Conservation (phyloP, 2,888 invertebrate species). For the Adineta ricciae region DNA sequence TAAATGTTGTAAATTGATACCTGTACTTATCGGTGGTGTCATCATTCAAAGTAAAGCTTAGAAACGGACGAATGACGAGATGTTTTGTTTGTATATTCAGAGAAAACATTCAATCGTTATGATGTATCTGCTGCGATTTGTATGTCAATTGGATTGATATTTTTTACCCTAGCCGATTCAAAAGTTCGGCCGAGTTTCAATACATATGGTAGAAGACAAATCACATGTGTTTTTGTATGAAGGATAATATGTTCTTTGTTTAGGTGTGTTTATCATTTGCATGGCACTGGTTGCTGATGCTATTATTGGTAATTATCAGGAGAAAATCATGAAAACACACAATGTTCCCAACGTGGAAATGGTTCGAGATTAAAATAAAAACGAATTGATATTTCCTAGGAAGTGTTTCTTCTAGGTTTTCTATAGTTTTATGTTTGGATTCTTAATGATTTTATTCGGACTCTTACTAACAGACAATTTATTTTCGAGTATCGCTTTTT, state of each 20-base stretch:
- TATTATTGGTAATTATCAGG: slow-evolving; percentile 88
- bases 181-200: slow-evolving; percentile 58
- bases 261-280: slow-evolving; percentile 55
- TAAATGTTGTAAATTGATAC: slow-evolving; percentile 90
- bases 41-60: slow-evolving; percentile 61
- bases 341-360: slow-evolving; percentile 78
- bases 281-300: slow-evolving; percentile 84
- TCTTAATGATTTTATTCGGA: slow-evolving; percentile 27
- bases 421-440: slow-evolving; percentile 34
- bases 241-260: slow-evolving; percentile 35
- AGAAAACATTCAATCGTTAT: slow-evolving; percentile 69
- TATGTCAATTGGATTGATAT: slow-evolving; percentile 77
- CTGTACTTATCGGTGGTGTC: slow-evolving; percentile 83
- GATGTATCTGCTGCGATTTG: slow-evolving; percentile 72
- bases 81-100: slow-evolving; percentile 42
- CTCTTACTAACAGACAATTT: slow-evolving; percentile 27
- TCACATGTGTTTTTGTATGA: background rate
- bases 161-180: slow-evolving; percentile 74
- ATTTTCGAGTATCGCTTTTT: slow-evolving; percentile 6
- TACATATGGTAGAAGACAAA: slow-evolving; percentile 50
- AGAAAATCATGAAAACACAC: slow-evolving; percentile 77
- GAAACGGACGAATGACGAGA: background rate
- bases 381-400: background rate
- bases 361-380: slow-evolving; percentile 45
- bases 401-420: background rate